Percentiles rank a stretch among this genome's conserved stretches.
Conservation (phyloP, 2,797 vertebrate species). For the Benthosema pterotum region DNA sequence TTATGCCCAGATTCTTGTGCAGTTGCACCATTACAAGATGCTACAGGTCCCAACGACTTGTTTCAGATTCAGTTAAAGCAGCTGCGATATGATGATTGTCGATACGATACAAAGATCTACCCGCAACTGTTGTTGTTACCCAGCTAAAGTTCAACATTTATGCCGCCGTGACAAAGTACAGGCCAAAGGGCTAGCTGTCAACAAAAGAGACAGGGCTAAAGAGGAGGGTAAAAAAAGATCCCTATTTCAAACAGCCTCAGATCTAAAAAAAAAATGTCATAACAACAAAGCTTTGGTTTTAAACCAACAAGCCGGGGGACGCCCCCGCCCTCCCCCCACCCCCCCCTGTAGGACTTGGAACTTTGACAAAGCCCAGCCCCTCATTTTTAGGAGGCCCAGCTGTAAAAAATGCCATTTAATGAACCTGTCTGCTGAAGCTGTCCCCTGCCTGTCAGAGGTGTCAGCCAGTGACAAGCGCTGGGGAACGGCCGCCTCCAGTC, state of each 20-base stretch:
- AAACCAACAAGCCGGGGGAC: conserved; percentile 87
- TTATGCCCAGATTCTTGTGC: too few relatives aligned
- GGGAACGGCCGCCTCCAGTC: conserved; percentile 97
- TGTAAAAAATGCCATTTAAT: conserved; percentile 99
- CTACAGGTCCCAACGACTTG: neutral
- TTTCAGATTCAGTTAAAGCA: neutral
- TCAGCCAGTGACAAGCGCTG: conserved; percentile 98
- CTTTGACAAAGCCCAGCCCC: conserved; percentile 87
- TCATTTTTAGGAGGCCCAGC: conserved; percentile 92
- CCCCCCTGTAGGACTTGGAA: conserved; percentile 82
- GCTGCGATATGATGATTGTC: neutral
- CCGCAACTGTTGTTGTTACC: conserved; percentile 22
- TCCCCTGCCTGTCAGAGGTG: conserved; percentile 99
- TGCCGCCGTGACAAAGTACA: conserved; percentile 82
- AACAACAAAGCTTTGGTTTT: conserved; percentile 91
- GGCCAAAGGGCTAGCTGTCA: conserved; percentile 86
- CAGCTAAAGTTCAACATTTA: conserved; percentile 72
- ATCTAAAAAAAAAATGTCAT: conserved; percentile 94
- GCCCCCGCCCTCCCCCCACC: too few relatives aligned
- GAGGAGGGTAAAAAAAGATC: conserved; percentile 83
- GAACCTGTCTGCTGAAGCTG: conserved; percentile 99
- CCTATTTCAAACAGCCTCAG: conserved; percentile 86
- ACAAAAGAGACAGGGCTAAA: conserved; percentile 79
- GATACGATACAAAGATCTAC: conserved; percentile 20
- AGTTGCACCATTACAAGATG: neutral